Evolutionary conservation across 2,113 vertebrate genomes (phyloP), one percentile per base, ranked within the genome.

Genomic region (Macheiramphus alcinus): DNA sequence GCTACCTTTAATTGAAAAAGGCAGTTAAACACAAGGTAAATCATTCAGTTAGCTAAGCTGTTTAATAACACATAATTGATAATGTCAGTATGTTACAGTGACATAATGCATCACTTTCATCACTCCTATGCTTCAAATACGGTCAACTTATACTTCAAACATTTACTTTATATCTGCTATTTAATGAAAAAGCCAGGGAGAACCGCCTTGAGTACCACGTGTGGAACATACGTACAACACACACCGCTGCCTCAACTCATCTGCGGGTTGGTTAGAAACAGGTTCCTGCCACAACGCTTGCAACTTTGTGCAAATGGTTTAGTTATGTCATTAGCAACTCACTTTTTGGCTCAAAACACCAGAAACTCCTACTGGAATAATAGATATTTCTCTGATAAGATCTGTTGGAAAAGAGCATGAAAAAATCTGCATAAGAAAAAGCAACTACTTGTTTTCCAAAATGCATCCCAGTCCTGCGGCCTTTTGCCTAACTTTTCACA

Each of bases 1-100:
- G 97, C 94, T 97, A 93, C 96, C 95, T 97, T 96, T 98, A 97
- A 98, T 96, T 98, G 98, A 98, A 98, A 98, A 97, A 97, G 94
- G 97, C 97, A 97, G 97, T 97, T 97, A 97, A 98, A 97, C 91
- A 97, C 97, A 88, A 97, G 89, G 96, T 97, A 98, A 98, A 97
- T 97, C 97, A 97, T 92, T 97, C 97, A 47, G 95, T 96, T 84
- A 98, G 96, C 92, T 88, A 96, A 95, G 90, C 95, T 98, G 94
- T 96, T 98, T 98, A 97, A 97, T 97, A 98, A 97, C 95, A 97
- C 47, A 80, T 97, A 98, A 97, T 90, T 98, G 98, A 98, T 97
- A 96, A 96, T 74, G 97, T 97, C 96, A 96, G 96, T 93, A 95
- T 70, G 94, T 85, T 88, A 93, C 71, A 82, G 87, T 94, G 93